Base-by-base conservation (phyloP, 30 jellyfish, hydroid and myxozoan species). In the Aurelia aurita complex sp. Pacific region DNA sequence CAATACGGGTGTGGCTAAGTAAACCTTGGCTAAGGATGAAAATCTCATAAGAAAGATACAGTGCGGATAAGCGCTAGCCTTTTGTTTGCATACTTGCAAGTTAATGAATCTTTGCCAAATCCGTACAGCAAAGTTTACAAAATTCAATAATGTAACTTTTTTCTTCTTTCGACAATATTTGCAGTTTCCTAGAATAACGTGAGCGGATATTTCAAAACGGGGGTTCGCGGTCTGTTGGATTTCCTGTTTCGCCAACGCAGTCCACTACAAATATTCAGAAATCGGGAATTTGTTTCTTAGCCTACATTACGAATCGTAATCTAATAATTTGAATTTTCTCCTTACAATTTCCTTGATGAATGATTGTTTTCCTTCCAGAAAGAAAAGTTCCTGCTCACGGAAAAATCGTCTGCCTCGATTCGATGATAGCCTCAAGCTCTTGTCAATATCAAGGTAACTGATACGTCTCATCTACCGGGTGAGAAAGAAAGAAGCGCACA, bases 221-320 rank as follows among this genome's bases (percentile, higher is more conserved):
- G 57, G 82, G 46, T 67, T 73, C 59, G 69, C 59, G 82, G 82
- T 18, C 11, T 46, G 46, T 51, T 17, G 23, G 4, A 6, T 38
- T 59, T 77, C 87, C 87, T 77, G 87, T 68, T 55, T 61, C 87
- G 77, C 87, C 87, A 59, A 77, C 87, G 76, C 77, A 7, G 55
- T 38, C 38, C 59, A 29, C 54, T 38, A 11, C 67, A 77, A 77
- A 35, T 3, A 51, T 62, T 59, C 87, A 62, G n/a, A 34, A 61
- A 62, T 77, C 74, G 74, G 63, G 63, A 1, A 46, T 46, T 46
- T 46, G 14, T 46, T 46, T 46, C 14, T 46, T 9, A 46, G 57
- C 57, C 14, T 9, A 5, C 8, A 46, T 46, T 7, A 46, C 15
- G 57, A 46, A 46, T 46, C 57, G 2, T 46, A 46, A 46, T 46